Conservation (phyloP, 30 jellyfish, hydroid and myxozoan genomes). For the Nemopilema nomurai region DNA sequence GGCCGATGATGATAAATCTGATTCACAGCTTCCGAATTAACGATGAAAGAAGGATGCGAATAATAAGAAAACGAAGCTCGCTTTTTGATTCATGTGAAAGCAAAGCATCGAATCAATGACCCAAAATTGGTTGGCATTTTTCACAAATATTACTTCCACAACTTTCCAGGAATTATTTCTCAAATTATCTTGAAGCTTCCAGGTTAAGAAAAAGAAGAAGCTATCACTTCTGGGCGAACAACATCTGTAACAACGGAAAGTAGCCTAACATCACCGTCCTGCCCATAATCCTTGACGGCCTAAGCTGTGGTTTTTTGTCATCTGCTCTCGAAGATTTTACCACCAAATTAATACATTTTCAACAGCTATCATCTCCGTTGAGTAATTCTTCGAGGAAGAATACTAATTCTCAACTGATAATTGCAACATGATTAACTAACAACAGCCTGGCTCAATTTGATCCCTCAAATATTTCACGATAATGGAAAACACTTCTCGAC, state of each 20-base stretch:
- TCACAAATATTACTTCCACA: neutral
- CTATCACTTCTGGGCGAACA: neutral
- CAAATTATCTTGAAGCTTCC: neutral
- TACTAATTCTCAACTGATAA: neutral
- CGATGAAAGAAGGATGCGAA: too few species aligned
- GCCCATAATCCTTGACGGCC: neutral
- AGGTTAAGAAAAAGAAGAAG: neutral
- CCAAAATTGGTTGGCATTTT: too few species aligned
- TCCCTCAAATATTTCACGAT: neutral
- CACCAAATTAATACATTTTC: neutral
- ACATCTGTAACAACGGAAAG: neutral
- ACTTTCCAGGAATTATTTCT: neutral
- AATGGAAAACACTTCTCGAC: too few species aligned
- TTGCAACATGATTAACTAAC: too few species aligned
- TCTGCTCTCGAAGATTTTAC: neutral
- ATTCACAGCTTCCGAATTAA: too few species aligned
- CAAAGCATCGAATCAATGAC: too few species aligned
- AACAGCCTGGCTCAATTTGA: too few species aligned
- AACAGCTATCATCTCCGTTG: neutral
- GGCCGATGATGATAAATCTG: too few species aligned
- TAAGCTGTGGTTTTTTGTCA: neutral
- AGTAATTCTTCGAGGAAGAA: neutral
- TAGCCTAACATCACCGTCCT: neutral
- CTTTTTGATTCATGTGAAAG: too few species aligned
- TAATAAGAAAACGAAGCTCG: too few species aligned